Evolutionary conservation across 2,113 vertebrate species (phyloP).

Genomic region (Acinonyx jubatus): DNA sequence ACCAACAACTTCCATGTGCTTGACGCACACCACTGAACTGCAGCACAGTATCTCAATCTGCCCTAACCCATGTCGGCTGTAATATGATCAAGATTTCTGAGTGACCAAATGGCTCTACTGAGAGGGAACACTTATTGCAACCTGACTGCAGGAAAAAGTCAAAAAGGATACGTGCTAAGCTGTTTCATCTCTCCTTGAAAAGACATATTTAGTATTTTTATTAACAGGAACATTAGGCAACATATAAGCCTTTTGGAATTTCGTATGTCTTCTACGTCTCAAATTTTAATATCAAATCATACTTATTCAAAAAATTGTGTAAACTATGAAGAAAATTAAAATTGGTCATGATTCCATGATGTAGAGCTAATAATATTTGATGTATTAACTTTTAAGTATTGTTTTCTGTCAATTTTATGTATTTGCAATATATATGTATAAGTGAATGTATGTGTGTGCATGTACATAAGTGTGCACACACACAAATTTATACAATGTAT

Average conservation of each 20-base stretch:
- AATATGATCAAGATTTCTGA: background rate
- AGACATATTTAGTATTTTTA: background rate
- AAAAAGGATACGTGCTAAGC: background rate
- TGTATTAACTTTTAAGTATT: background rate
- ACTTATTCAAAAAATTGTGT: background rate
- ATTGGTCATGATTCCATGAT: background rate
- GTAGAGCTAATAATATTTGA: background rate
- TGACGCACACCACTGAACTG: background rate
- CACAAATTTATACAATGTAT: background rate
- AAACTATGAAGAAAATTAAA: slow-evolving; percentile 35
- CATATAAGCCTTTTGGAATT: background rate
- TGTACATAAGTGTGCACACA: background rate
- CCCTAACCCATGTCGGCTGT: background rate
- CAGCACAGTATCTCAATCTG: background rate
- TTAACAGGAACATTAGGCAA: background rate
- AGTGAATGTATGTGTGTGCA: background rate
- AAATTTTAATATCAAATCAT: background rate
- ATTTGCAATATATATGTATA: background rate
- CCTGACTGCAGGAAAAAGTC: background rate
- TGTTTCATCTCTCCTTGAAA: background rate
- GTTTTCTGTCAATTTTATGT: background rate
- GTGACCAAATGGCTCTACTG: background rate
- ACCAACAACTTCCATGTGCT: background rate
- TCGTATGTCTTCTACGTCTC: background rate
- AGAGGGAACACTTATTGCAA: background rate